Evolutionary conservation across 2,797 vertebrate species (phyloP), one percentile per base, ranked within the genome.

Genomic region (Crenuchus spilurus): DNA sequence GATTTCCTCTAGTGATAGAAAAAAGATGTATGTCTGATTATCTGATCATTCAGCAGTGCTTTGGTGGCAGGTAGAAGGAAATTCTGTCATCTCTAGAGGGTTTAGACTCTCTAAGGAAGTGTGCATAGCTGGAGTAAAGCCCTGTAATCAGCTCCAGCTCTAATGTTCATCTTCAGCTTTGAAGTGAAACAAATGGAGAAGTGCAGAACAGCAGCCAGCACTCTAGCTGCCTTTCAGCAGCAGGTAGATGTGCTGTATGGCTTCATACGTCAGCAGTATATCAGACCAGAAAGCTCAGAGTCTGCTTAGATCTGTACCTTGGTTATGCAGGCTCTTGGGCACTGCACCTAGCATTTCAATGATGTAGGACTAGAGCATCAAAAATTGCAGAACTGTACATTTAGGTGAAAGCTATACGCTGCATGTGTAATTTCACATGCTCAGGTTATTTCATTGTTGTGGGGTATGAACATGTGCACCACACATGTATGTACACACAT

Each of bases 121-220:
- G 31, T 49, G 6, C 48, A 55, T 65, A 54, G 18, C 49, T 55
- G 39, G 26, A 64, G 24, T 10, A 54, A 49, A 54, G 49, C 48
- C 33, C 57, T 72, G 46, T 72, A 63, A 63, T 52, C 70, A 63
- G n/a, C 26, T 54, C 24, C 48, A 54, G 26, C 35, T 52, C 11
- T 41, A 72, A 63, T 52, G 58, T 62, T 14, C 10, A 44, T 65
- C 39, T 44, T 39, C 37, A 55, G 37, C 58, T 55, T 46, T 54
- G 39, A 73, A 44, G 48, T 54, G 30, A 64, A 64, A 65, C 60
- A 73, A 63, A 63, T 30, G 37, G 48, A 31, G 4, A 33, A 39
- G 58, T 28, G 35, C 11, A 48, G 26, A 54, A 42, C 35, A 72
- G 49, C 70, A 39, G 24, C 30, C 70, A 31, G 35, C 24, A 63